Percentiles rank a stretch among this genome's conserved stretches.
These are phyloP conservation scores for Panagrolaimus sp. DNA, from an alignment of 1,140 invertebrate species.

Conservation along the genomic window DNA sequence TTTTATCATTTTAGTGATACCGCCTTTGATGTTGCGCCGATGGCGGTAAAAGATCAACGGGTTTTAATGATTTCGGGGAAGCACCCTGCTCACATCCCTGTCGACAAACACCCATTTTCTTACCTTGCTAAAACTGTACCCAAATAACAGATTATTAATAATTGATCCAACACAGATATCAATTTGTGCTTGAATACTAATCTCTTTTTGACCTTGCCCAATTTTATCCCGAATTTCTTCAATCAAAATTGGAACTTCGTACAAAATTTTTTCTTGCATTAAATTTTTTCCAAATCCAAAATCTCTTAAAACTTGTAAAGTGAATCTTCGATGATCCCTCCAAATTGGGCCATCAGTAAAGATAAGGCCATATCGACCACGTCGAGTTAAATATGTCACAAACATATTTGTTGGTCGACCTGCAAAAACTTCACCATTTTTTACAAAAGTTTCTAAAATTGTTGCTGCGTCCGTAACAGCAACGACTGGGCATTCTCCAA, in stretches of 20 bases:
- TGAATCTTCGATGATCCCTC: too few species aligned
- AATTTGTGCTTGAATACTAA: conserved; percentile 28
- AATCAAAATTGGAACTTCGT: conserved; percentile 35
- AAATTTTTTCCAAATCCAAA: too few species aligned
- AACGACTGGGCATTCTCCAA: conserved; percentile 21
- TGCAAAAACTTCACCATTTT: conserved; percentile 20
- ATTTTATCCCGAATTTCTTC: conserved; percentile 32
- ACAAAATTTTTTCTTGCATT: too few species aligned
- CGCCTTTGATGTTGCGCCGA: too few species aligned
- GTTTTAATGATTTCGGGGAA: too few species aligned
- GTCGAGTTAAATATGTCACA: background rate
- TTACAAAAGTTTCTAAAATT: background rate
- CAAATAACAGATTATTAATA: conserved; percentile 37
- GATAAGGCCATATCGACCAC: background rate
- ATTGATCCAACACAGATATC: conserved; percentile 37
- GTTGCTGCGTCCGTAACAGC: conserved; percentile 14
- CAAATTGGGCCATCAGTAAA: conserved; percentile 3
- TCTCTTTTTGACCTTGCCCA: conserved; percentile 13
- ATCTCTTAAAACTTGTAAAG: too few species aligned
- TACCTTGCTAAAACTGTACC: conserved; percentile 35
- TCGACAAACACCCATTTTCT: background rate
- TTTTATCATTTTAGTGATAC: too few species aligned
- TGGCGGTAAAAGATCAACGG: too few species aligned
- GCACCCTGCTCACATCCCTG: too few species aligned
- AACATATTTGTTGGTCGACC: conserved; percentile 16